phyloP scores from a whole-genome alignment of 2,888 invertebrate genomes.

The Synanthedon andrenaeformis region DNA sequence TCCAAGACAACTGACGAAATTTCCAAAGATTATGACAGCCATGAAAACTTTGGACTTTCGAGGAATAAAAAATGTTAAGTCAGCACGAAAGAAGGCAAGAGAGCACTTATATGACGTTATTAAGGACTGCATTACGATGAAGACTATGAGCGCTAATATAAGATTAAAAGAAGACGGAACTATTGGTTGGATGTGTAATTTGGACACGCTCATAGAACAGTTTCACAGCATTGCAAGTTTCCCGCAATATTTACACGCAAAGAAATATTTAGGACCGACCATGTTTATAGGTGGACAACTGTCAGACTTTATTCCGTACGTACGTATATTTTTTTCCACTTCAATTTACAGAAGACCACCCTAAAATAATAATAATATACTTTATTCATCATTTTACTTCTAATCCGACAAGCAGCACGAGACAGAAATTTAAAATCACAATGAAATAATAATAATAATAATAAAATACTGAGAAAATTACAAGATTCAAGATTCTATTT shows the following conservation, averaged over 20 bases:
- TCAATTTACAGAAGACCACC: too few species aligned
- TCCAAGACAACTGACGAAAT: conserved; percentile 61
- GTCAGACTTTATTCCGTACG: conserved; percentile 83
- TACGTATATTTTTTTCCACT: background rate
- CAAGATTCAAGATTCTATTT: too few species aligned
- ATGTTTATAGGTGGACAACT: conserved; percentile 86
- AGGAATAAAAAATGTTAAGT: conserved; percentile 19
- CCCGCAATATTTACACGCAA: conserved; percentile 49
- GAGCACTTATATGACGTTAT: conserved; percentile 24
- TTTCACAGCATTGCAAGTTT: conserved; percentile 74
- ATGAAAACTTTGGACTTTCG: conserved; percentile 39
- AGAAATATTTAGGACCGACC: conserved; percentile 73
- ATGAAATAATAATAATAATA: too few species aligned
- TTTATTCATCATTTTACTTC: too few species aligned
- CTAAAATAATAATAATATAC: too few species aligned
- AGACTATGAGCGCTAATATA: conserved; percentile 59
- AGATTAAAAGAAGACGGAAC: conserved; percentile 43
- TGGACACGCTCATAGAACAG: conserved; percentile 75
- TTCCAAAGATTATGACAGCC: conserved; percentile 72
- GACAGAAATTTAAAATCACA: too few species aligned
- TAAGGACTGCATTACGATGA: conserved; percentile 70
- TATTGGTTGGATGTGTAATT: conserved; percentile 81
- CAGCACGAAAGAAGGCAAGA: conserved; percentile 25
- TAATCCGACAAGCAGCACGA: too few species aligned
- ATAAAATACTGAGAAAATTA: too few species aligned